Conservation (phyloP, 1,140 invertebrate genomes). For the Micrasema minimum region DNA sequence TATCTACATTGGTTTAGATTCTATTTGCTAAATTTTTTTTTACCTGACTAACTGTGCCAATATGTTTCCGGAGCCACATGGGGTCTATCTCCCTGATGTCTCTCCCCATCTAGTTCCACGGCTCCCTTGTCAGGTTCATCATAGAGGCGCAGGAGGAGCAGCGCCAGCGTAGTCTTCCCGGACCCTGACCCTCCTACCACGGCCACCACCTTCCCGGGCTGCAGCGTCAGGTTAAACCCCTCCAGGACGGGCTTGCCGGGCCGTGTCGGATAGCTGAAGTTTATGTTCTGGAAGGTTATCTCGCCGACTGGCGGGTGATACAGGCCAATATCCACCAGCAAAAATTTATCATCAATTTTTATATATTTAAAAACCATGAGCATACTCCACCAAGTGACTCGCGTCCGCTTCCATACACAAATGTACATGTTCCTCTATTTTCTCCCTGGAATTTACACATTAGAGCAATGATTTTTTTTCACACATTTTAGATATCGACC, state of each 20-base stretch:
- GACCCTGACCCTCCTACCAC: conserved; percentile 88
- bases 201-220: conserved; percentile 78
- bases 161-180: conserved; percentile 85
- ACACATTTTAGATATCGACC: no score
- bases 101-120: conserved; percentile 73
- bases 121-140: conserved; percentile 81
- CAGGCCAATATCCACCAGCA: conserved; percentile 69
- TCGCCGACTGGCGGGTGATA: conserved; percentile 68
- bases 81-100: conserved; percentile 75
- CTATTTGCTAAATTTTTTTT: conserved; percentile 22
- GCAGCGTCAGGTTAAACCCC: conserved; percentile 76
- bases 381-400: no score
- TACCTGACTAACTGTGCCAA: conserved; percentile 84
- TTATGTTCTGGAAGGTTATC: conserved; percentile 78
- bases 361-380: no score
- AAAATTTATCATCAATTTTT: no score
- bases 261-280: conserved; percentile 81
- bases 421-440: no score
- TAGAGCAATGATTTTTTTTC: no score
- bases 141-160: conserved; percentile 83
- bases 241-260: conserved; percentile 72
- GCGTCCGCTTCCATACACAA: no score
- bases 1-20: no score
- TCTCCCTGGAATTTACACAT: no score
- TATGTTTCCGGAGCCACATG: conserved; percentile 76